These are phyloP conservation scores for Dendrocincla fuliginosa DNA, from an alignment of 2,797 vertebrate genomes.

Conservation along the genomic window DNA sequence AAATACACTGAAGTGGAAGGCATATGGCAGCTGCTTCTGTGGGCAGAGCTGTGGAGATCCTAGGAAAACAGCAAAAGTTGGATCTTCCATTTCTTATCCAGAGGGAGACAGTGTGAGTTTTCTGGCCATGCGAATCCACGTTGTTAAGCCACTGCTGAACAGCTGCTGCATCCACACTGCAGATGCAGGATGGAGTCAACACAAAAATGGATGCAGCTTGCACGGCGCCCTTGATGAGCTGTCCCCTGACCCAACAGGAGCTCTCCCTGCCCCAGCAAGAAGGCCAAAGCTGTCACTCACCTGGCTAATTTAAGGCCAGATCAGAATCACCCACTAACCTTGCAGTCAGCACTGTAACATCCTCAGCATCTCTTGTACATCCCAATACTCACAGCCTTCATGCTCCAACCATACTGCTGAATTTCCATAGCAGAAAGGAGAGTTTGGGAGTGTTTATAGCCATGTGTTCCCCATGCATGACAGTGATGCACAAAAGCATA, in stretches of 20 bases:
- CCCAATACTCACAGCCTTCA: neutral
- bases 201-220: neutral
- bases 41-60: conserved; percentile 13
- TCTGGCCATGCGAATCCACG: neutral
- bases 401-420: neutral
- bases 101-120: neutral
- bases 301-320: neutral
- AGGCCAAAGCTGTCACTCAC: neutral
- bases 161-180: neutral
- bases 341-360: neutral
- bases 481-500: neutral
- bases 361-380: neutral
- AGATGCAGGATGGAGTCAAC: neutral
- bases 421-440: neutral
- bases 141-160: neutral
- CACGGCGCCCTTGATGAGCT: accelerated
- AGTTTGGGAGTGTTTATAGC: neutral
- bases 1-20: conserved; percentile 2
- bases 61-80: neutral
- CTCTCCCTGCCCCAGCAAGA: neutral
- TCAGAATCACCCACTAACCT: neutral
- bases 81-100: neutral
- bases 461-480: neutral
- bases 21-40: neutral
- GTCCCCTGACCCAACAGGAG: neutral